Conservation (phyloP, 2,888 invertebrate species). For the Tetrapedia diversipes region DNA sequence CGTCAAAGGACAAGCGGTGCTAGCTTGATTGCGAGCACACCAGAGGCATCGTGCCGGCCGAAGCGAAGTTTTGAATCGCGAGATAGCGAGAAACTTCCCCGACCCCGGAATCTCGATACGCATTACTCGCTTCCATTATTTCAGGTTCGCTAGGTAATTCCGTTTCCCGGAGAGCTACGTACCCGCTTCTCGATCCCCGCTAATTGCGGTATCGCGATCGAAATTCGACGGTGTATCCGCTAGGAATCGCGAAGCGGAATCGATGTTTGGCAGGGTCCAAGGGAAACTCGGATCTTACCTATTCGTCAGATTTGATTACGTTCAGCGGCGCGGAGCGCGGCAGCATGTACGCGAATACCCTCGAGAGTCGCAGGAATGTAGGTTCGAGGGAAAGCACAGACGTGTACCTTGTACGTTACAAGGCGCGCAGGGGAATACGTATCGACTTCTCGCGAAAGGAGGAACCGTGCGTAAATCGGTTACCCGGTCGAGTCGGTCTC, state of each 20-base stretch:
- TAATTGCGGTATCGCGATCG: constrained; percentile 7
- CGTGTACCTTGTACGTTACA: constrained; percentile 26
- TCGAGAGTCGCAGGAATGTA: constrained; percentile 16
- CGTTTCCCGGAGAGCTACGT: background rate
- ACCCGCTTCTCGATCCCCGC: background rate
- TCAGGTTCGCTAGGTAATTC: constrained; percentile 13
- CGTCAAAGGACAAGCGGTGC: constrained; percentile 32
- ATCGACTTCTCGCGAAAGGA: constrained; percentile 24
- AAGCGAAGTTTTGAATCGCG: constrained; percentile 27
- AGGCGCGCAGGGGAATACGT: constrained; percentile 30
- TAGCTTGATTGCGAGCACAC: constrained; percentile 25
- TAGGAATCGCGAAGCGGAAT: constrained; percentile 11
- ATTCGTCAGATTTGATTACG: constrained; percentile 56
- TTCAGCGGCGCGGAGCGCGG: constrained; percentile 3
- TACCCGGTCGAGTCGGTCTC: constrained; percentile 48
- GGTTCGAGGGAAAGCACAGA: background rate
- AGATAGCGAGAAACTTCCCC: constrained; percentile 16
- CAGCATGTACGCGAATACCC: background rate
- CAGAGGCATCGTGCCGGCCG: background rate
- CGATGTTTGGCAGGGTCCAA: constrained; percentile 40
- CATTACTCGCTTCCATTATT: constrained; percentile 4
- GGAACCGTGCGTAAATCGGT: constrained; percentile 62
- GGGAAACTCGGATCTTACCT: constrained; percentile 46
- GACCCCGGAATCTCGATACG: background rate
- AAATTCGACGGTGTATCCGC: background rate